A percentile compares a stretch with the other conserved stretches of the same genome.
Conservation (phyloP, 2,797 vertebrate genomes). For the Hypotaenidia okinawae region DNA sequence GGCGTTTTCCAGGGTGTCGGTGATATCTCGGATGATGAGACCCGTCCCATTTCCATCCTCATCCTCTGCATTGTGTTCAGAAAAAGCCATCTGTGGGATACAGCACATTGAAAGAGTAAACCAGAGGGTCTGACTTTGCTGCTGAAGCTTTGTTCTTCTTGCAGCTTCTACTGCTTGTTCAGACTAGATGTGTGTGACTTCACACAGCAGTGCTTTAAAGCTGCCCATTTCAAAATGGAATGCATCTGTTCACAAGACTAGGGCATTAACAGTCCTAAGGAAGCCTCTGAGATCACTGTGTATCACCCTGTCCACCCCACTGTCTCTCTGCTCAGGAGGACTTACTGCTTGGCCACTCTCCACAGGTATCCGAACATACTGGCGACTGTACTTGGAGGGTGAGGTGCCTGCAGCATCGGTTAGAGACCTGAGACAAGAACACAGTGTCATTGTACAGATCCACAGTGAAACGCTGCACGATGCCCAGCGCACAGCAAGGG, state of each 20-base stretch:
- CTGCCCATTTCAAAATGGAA: not conserved
- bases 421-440: slow-evolving; percentile 64
- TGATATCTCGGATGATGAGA: slow-evolving; percentile 58
- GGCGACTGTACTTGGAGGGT: slow-evolving; percentile 63
- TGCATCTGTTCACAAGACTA: not conserved
- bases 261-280: not conserved
- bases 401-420: slow-evolving; percentile 39
- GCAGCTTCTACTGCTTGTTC: not conserved
- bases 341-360: slow-evolving; percentile 70
- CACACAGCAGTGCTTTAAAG: not conserved
- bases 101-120: not conserved
- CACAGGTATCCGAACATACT: slow-evolving; percentile 66
- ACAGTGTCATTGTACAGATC: not conserved
- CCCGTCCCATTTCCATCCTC: slow-evolving; percentile 55
- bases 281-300: not conserved
- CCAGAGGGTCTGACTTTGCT: not conserved
- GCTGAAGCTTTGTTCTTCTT: not conserved
- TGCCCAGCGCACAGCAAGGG: not conserved
- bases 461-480: not conserved
- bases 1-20: slow-evolving; percentile 39
- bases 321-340: not conserved
- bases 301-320: not conserved
- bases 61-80: slow-evolving; percentile 22
- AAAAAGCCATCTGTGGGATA: slow-evolving; percentile 61
- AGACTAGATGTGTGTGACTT: not conserved